Conservation (phyloP, 2,888 invertebrate species). For the Xestia xanthographa region DNA sequence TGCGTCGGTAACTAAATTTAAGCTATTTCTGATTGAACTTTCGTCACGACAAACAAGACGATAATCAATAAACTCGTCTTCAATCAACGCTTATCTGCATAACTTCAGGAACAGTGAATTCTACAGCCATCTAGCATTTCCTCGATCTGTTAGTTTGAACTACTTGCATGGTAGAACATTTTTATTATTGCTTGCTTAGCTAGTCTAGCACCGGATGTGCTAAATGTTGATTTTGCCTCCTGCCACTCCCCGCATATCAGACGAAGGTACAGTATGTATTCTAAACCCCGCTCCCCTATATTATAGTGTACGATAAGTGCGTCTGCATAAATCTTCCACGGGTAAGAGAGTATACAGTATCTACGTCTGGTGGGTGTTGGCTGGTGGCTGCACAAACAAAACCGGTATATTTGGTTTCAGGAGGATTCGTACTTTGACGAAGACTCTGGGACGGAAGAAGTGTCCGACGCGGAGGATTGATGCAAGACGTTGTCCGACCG, state of each 20-base stretch:
- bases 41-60: slow-evolving; percentile 11
- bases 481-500: slow-evolving; percentile 74
- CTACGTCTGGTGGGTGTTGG: slow-evolving; percentile 80
- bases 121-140: slow-evolving; percentile 86
- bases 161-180: slow-evolving; percentile 82
- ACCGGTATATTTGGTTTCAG: slow-evolving; percentile 88
- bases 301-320: slow-evolving; percentile 49
- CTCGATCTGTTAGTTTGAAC: slow-evolving; percentile 69
- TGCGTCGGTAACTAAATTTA: neutral
- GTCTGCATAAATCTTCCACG: slow-evolving; percentile 61
- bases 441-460: slow-evolving; percentile 88
- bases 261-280: slow-evolving; percentile 81
- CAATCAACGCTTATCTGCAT: slow-evolving; percentile 58
- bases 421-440: slow-evolving; percentile 89
- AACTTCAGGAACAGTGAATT: slow-evolving; percentile 79
- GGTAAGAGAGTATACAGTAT: slow-evolving; percentile 75
- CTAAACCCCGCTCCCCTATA: slow-evolving; percentile 60
- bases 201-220: slow-evolving; percentile 62
- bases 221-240: slow-evolving; percentile 68
- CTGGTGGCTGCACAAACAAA: slow-evolving; percentile 79
- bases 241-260: slow-evolving; percentile 73
- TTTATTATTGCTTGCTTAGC: slow-evolving; percentile 76
- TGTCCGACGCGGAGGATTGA: slow-evolving; percentile 88
- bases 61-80: slow-evolving; percentile 10
- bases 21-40: slow-evolving; percentile 57